Conservation (phyloP, 2,113 vertebrate genomes). For the Aldabrachelys gigantea region DNA sequence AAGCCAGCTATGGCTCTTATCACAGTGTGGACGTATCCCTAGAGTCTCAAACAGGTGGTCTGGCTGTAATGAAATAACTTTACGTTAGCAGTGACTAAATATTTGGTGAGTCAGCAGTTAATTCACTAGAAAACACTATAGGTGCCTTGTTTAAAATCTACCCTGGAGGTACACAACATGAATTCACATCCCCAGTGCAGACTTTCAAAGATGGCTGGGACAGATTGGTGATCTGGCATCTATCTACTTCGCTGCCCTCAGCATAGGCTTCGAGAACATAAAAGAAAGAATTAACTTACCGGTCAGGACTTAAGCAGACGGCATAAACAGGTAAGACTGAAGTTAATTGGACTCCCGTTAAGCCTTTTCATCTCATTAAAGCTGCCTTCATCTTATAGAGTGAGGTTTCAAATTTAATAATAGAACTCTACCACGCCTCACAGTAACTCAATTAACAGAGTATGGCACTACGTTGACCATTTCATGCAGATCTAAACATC, state of each 20-base stretch:
- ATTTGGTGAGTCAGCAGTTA: background rate
- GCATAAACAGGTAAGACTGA: constrained; percentile 81
- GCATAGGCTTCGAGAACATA: constrained; percentile 39
- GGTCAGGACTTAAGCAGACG: constrained; percentile 79
- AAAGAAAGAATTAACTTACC: constrained; percentile 66
- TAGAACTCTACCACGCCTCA: constrained; percentile 74
- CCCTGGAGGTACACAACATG: background rate
- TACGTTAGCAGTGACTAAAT: background rate
- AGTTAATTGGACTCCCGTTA: constrained; percentile 84
- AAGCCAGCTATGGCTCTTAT: background rate
- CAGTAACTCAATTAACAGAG: constrained; percentile 71
- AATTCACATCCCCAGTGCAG: background rate
- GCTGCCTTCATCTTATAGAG: constrained; percentile 76
- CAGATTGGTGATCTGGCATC: constrained; percentile 19
- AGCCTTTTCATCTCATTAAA: constrained; percentile 87
- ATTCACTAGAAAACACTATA: background rate
- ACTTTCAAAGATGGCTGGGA: background rate
- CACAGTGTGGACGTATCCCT: background rate
- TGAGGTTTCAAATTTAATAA: constrained; percentile 79
- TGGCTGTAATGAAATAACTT: background rate
- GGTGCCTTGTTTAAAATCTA: background rate
- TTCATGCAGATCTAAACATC: constrained; percentile 4
- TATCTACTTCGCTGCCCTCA: constrained; percentile 18
- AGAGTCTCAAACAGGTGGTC: background rate
- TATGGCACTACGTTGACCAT: background rate